phyloP scores from a whole-genome alignment of 1,140 invertebrate species.

The Nixonia krombeini region DNA sequence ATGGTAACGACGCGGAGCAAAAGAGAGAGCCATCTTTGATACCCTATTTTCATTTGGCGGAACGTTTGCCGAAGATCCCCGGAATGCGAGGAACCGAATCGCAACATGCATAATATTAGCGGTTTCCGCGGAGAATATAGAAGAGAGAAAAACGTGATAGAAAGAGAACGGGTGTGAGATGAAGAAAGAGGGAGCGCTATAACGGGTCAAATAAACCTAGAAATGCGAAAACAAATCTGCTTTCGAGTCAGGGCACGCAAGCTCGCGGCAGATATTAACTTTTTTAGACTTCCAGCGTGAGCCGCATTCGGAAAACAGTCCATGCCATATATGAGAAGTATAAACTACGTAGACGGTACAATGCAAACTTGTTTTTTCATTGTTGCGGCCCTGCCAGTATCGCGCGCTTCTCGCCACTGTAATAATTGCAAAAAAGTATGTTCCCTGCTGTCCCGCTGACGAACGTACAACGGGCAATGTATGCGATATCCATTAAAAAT shows the following conservation, averaged over 20 bases:
- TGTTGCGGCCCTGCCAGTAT: constrained; percentile 14
- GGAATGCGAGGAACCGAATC: constrained; percentile 33
- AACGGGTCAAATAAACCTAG: constrained; percentile 54
- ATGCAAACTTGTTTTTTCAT: constrained; percentile 30
- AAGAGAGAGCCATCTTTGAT: background rate
- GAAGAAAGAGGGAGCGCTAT: constrained; percentile 33
- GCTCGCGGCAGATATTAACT: constrained; percentile 62
- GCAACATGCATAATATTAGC: constrained; percentile 39
- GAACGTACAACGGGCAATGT: background rate
- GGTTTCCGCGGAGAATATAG: constrained; percentile 11
- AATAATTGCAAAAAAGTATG: constrained; percentile 15
- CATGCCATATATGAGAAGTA: constrained; percentile 43
- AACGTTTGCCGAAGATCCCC: constrained; percentile 12
- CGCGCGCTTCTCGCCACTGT: constrained; percentile 8
- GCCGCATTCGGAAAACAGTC: constrained; percentile 48
- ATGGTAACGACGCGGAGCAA: too few relatives aligned
- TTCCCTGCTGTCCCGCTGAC: background rate
- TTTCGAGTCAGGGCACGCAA: constrained; percentile 61
- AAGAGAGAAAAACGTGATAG: constrained; percentile 3
- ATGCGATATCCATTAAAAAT: too few relatives aligned
- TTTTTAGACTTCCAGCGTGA: constrained; percentile 62
- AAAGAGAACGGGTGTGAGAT: constrained; percentile 2
- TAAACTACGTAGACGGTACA: constrained; percentile 36
- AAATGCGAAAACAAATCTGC: constrained; percentile 66
- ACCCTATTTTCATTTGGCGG: constrained; percentile 23